Base-by-base conservation (phyloP, 2,888 invertebrate genomes). In the Hymenopus coronatus region DNA sequence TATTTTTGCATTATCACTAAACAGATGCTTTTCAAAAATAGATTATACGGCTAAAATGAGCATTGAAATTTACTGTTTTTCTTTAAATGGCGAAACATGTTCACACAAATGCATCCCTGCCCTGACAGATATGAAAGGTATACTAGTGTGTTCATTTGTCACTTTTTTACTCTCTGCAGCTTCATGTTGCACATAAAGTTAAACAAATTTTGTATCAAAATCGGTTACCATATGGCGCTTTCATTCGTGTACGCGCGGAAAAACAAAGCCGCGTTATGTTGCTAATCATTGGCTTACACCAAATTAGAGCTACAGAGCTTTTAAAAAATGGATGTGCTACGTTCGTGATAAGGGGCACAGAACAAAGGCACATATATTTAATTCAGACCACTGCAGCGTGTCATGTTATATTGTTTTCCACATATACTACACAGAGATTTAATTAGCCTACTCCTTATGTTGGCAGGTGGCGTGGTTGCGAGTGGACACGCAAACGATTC, bases 401-500 rank as follows among this genome's bases (percentile, higher is more conserved):
- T 70, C 54, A 70, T 70, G 54, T 70, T 70, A 25, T 25, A 70
- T 70, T 70, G 54, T 70, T 70, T 25, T 70, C 54, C 25, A 70
- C 54, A 70, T 70, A 70, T 70, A 70, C 54, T 70, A 70, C 54
- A 70, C 25, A 28, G 87, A 40, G 87, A 87, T 87, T 87, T 87
- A 87, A 87, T 87, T 87, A 87, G 54, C 54, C 54, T 15, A 82
- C 87, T 82, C 28, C 27, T 87, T 85, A 28, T 85, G 54, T 84
- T 33, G 94, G 84, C 94, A 98, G 98, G 97, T 98, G 92, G 98
- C 98, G 92, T 98, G 98, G 97, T 94, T 98, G 90, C 96, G 97
- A 90, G 97, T 98, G 89, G 97, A 98, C 94, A 98, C 97, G 83
- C 98, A 98, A 93, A 98, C 97, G 14, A 97, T 98, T 92, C 94